A percentile compares a stretch with the other conserved stretches of the same genome.
These are phyloP conservation scores for Balaeniceps rex DNA, from an alignment of 2,113 vertebrate genomes.

Conservation along the genomic window DNA sequence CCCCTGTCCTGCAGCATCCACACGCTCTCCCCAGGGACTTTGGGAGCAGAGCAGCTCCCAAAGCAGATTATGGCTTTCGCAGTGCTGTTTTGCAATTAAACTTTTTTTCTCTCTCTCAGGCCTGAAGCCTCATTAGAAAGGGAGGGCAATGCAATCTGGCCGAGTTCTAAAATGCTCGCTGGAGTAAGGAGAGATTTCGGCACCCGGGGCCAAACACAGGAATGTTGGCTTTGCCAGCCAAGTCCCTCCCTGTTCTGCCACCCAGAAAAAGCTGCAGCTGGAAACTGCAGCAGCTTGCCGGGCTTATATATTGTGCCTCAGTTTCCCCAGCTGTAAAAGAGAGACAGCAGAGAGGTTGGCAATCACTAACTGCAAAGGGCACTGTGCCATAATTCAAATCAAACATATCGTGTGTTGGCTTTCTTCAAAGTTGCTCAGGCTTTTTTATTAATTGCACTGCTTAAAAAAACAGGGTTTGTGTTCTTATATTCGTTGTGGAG, in stretches of 20 bases:
- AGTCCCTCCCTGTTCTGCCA: not conserved
- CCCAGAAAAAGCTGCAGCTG: not conserved
- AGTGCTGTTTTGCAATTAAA: not conserved
- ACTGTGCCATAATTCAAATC: not conserved
- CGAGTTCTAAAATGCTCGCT: not conserved
- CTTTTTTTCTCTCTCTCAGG: not conserved
- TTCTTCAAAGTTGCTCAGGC: not conserved
- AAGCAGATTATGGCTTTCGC: not conserved
- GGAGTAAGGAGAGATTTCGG: not conserved
- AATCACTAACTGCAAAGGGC: not conserved
- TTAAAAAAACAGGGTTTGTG: not conserved
- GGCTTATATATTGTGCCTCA: not conserved
- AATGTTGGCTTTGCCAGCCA: not conserved
- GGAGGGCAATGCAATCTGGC: not conserved
- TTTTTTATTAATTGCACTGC: not conserved
- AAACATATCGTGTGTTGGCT: rapidly evolving
- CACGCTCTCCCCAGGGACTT: not conserved
- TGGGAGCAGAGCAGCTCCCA: not conserved
- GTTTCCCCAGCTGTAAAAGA: not conserved
- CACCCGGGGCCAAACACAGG: rapidly evolving
- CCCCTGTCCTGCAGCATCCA: not conserved
- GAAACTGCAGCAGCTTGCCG: not conserved
- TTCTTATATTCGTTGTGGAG: not conserved
- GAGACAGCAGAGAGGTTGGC: not conserved
- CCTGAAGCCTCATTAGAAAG: not conserved